Evolutionary conservation across 2,888 invertebrate genomes (phyloP), one percentile per base, ranked within the genome.

Genomic region (Drosophila lutescens): DNA sequence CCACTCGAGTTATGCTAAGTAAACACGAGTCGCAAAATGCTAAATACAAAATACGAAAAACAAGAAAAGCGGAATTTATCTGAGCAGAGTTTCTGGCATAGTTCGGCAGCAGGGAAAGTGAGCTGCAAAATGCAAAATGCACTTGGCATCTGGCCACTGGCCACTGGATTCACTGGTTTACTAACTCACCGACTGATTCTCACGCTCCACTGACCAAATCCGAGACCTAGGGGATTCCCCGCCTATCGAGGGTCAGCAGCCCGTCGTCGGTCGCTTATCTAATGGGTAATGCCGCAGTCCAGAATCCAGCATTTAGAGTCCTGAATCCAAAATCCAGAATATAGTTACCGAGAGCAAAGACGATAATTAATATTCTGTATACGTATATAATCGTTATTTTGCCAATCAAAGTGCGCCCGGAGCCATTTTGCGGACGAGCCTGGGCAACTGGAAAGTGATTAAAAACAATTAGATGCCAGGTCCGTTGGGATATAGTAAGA

Each of bases 401-500:
- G 71, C 57, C 77, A 83, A 83, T 83, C 79, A 75, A 63, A 72
- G 53, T 57, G 65, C 43, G 72, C 71, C 62, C 65, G 38, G 4
- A 71, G 71, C 70, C 70, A 32, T 53, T 69, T 70, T 70, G 70
- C 46, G 70, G 62, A 51, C 61, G 32, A 63, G 73, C 49, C 55
- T 72, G 54, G 73, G 58, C 60, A 58, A 56, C 77, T 72, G 71
- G 70, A 83, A 80, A 80, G 86, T 83, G 80, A 82, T 82, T 82
- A 86, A 82, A 86, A 82, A 86, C 86, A 79, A 83, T 80, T 75
- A 79, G 77, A 69, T 38, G 10, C 55, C 49, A 65, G 49, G n/a
- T 30, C 26, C 46, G 9, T 17, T 12, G 47, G 15, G 15, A 32
- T 15, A 12, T 12, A 10, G 23, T 20, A 1, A n/a, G 12, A 26